Percentiles rank a stretch among this genome's conserved stretches.
Conservation (phyloP, 2,888 invertebrate species). For the Danaus chrysippus region DNA sequence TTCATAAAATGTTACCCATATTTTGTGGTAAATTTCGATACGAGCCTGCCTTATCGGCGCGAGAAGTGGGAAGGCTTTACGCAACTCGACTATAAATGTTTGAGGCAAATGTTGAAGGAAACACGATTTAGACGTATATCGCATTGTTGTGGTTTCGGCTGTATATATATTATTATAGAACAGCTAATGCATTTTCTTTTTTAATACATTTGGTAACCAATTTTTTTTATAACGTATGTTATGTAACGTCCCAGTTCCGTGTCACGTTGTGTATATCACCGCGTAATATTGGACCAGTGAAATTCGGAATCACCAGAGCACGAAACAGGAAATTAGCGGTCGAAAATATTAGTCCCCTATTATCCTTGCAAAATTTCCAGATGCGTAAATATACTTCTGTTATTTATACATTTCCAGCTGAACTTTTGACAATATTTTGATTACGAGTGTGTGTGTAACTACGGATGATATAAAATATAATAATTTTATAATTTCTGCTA, state of each 20-base stretch:
- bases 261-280: not conserved
- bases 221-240: not conserved
- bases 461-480: not conserved
- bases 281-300: not conserved
- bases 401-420: slow-evolving; percentile 3
- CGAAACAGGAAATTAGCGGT: slow-evolving; percentile 24
- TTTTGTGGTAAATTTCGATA: slow-evolving; percentile 38
- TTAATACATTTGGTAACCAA: not conserved
- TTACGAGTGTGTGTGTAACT: not conserved
- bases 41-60: slow-evolving; percentile 35
- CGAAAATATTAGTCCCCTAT: slow-evolving; percentile 19
- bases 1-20: slow-evolving; percentile 44
- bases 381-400: not conserved
- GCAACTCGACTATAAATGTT: slow-evolving; percentile 31
- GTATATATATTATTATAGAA: not conserved
- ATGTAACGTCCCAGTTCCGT: not conserved
- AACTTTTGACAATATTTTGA: not conserved
- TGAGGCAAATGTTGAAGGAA: slow-evolving; percentile 20
- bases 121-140: slow-evolving; percentile 11
- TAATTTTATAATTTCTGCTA: not conserved
- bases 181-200: too few species aligned
- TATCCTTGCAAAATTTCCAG: slow-evolving; percentile 19
- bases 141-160: not conserved
- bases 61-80: slow-evolving; percentile 35
- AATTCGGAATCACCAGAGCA: slow-evolving; percentile 13